Base-by-base conservation (phyloP, 2,888 invertebrate species). In the Sinohyriopsis cumingii region DNA sequence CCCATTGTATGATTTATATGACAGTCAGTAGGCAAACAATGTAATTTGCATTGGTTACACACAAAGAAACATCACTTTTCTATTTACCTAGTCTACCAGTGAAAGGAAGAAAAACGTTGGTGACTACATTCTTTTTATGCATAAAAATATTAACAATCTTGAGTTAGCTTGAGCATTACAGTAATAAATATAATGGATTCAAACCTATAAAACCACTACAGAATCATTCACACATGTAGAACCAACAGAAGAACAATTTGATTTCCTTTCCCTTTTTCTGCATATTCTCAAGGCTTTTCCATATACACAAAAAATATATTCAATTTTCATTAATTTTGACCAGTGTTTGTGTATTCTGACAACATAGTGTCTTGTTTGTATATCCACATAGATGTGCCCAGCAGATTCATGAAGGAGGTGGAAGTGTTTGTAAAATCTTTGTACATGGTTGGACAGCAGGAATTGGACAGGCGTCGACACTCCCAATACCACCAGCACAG, bases 391-490 rank as follows among this genome's bases (percentile, higher is more conserved):
- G 97, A 96, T 90, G 91, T 98, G 71, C 96, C 97, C 0, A 92
- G 93, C 6, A 95, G 95, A 0, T 98, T 98, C 86, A 97, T 96
- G 5, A 95, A 95, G 88, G 97, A 98, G 88, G 96, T 99, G 5
- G 96, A 93, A 82, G 95, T 95, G 88, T 96, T 97, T 89, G 95
- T 96, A 25, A 95, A 95, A 91, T 94, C 94, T 25, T 91, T 98
- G 22, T 99, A 97, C 89, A 91, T 96, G 65, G 95, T 95, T 74
- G 98, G 98, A 0, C 98, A 98, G 89, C 97, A 96, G 0, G 97
- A 97, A 88, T 91, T 98, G 54, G 96, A 96, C 84, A 79, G 76
- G 63, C 82, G 79, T 55, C 73, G 72, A 25, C 73, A 80, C 20
- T 72, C 75, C 55, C 45, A 45, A 45, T 45, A 45, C 15, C 45